A percentile compares a stretch with the other conserved stretches of the same genome.
These are phyloP conservation scores for Eueides isabella DNA, from an alignment of 1,140 invertebrate genomes.

Conservation along the genomic window DNA sequence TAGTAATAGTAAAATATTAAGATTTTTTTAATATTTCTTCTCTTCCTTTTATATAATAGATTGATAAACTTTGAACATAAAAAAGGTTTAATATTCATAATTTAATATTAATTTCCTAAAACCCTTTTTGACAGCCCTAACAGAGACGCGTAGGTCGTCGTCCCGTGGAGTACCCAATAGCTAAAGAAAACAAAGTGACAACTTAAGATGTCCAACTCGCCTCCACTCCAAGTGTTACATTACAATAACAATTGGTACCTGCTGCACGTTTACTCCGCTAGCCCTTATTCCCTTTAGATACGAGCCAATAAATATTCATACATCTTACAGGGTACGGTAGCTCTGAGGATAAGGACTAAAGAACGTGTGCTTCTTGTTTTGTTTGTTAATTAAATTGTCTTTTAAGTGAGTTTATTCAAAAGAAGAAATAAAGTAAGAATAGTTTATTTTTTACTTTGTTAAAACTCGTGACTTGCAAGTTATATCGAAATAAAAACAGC, in stretches of 20 bases:
- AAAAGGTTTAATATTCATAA: too few relatives aligned
- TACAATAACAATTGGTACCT: slow-evolving; percentile 75
- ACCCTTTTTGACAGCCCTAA: slow-evolving; percentile 52
- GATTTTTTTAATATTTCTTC: too few relatives aligned
- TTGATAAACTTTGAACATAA: too few relatives aligned
- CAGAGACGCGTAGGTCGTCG: slow-evolving; percentile 60
- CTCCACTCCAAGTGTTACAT: slow-evolving; percentile 62
- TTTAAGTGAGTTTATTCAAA: slow-evolving; percentile 40
- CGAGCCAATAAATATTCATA: slow-evolving; percentile 36
- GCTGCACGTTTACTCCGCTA: slow-evolving; percentile 34
- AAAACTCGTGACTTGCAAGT: slow-evolving; percentile 46
- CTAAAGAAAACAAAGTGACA: slow-evolving; percentile 79
- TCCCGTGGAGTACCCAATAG: slow-evolving; percentile 59
- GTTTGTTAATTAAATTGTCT: slow-evolving; percentile 64
- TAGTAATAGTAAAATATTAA: not conserved
- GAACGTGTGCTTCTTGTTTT: slow-evolving; percentile 45
- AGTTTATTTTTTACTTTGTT: slow-evolving; percentile 35
- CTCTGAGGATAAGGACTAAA: slow-evolving; percentile 31
- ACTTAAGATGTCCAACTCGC: slow-evolving; percentile 70
- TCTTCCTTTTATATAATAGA: too few relatives aligned
- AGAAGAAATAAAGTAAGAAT: slow-evolving; percentile 17
- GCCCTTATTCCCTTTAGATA: slow-evolving; percentile 54
- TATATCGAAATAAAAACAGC: slow-evolving; percentile 19
- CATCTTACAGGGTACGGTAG: slow-evolving; percentile 29
- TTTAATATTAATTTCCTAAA: too few relatives aligned